A percentile compares a stretch with the other conserved stretches of the same genome.
phyloP scores from a whole-genome alignment of 2,113 vertebrate genomes.

The Rhagologus leucostigma region DNA sequence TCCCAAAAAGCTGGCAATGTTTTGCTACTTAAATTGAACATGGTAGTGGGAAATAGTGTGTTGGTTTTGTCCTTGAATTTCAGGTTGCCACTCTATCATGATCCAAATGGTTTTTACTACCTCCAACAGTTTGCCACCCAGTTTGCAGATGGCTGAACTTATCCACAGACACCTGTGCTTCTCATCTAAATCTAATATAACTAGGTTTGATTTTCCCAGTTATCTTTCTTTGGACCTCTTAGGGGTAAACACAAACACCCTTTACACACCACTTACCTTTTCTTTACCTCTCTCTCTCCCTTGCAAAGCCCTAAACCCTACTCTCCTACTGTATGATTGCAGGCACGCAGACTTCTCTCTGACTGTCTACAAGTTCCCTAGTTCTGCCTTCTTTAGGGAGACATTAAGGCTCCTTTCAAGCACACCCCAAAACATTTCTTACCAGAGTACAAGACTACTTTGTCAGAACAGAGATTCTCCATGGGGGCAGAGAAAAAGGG shows the following conservation, averaged over 20 bases:
- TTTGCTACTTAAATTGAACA: not conserved
- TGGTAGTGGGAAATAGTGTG: not conserved
- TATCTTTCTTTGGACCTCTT: not conserved
- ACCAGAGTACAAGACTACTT: not conserved
- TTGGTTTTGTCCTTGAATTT: not conserved
- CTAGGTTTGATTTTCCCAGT: not conserved
- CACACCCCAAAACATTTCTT: not conserved
- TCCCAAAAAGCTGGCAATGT: not conserved
- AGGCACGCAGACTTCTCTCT: not conserved
- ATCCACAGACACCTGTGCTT: not conserved
- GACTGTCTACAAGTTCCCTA: not conserved
- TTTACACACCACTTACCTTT: not conserved
- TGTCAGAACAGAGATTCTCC: not conserved
- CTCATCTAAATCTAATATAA: not conserved
- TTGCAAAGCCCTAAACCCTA: not conserved
- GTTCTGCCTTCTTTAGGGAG: not conserved
- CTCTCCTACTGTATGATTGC: not conserved
- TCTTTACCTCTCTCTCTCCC: not conserved
- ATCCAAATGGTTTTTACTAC: not conserved
- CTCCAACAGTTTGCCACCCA: not conserved
- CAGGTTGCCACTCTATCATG: not conserved
- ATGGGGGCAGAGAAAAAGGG: fast-evolving
- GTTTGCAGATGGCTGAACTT: not conserved
- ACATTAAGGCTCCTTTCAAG: not conserved
- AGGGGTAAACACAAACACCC: not conserved